Base-by-base conservation (phyloP, 2,888 invertebrate species). In the Brenthis ino region DNA sequence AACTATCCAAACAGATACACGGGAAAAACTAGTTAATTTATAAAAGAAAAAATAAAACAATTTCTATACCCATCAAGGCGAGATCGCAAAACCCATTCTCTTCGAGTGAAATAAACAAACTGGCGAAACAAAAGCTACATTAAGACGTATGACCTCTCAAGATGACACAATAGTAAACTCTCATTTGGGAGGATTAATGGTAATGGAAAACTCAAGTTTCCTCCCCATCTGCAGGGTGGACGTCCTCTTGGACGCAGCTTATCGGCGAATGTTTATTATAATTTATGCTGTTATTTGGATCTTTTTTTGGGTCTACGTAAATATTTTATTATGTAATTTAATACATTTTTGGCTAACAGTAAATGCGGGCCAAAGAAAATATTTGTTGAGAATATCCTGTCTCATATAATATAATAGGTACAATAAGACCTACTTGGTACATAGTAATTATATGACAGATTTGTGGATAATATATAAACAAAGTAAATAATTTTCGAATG, bases 131-230 rank as follows among this genome's bases (percentile, higher is more conserved):
- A 77, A 78, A 68, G 72, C 75, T 77, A 77, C 78, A 82, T 82
- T 79, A 82, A 82, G 82, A 82, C 79, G 78, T 80, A 82, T 78
- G 78, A 78, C 77, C 81, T 78, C 77, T 76, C 78, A 79, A 80
- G 81, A 82, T 80, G 81, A 81, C 80, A 80, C 80, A 77, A 76
- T 75, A 78, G 81, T 82, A 81, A 81, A 81, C 73, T 80, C 81
- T 82, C 81, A 78, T 82, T 81, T 79, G 77, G 77, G 72, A 78
- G 83, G 83, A 84, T 84, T 84, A 85, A 84, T 83, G 85, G 78
- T 85, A 85, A 85, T 85, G 85, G 85, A 84, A 83, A 84, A 84
- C 82, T 84, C 83, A 81, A 80, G 83, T 85, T 78, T 70, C 69
- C 67, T 67, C 68, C 71, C 71, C 73, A 58, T 68, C 53, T n/a